Evolutionary conservation across 2,888 invertebrate genomes (phyloP).

Genomic region (Dryadula phaetusa): DNA sequence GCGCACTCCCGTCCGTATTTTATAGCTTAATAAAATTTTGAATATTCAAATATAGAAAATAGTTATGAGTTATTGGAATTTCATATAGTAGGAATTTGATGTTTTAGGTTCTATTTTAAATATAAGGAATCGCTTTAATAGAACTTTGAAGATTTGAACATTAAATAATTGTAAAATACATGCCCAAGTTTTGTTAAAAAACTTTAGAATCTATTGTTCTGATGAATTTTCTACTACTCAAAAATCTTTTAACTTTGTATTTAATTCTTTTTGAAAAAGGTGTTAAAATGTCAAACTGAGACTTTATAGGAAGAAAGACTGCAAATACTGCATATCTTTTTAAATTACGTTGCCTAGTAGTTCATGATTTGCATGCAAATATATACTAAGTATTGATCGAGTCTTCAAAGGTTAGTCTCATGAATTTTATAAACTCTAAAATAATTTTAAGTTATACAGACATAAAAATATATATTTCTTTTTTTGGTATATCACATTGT

Average conservation of each 20-base stretch:
- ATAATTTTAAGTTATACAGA: too few species aligned
- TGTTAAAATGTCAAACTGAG: too few species aligned
- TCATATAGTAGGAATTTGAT: neutral
- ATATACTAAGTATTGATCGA: neutral
- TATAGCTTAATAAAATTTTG: constrained; percentile 20
- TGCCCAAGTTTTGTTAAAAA: neutral
- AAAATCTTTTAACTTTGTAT: too few species aligned
- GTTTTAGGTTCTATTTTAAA: constrained; percentile 1
- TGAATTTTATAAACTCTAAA: too few species aligned
- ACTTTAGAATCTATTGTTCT: neutral
- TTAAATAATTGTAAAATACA: too few species aligned
- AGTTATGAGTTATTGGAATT: constrained; percentile 17
- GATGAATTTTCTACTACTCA: too few species aligned
- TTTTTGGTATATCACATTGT: too few species aligned
- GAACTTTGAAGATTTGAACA: neutral
- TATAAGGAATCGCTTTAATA: neutral
- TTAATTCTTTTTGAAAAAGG: too few species aligned
- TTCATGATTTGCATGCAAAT: neutral
- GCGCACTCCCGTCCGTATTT: constrained; percentile 12
- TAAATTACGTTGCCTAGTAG: neutral
- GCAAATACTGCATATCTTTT: too few species aligned
- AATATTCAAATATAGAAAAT: constrained; percentile 15
- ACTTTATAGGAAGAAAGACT: too few species aligned
- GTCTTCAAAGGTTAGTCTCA: neutral
- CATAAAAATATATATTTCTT: too few species aligned